Evolutionary conservation across 30 jellyfish, hydroid and myxozoan species (phyloP).

Genomic region (Turritopsis dohrnii): DNA sequence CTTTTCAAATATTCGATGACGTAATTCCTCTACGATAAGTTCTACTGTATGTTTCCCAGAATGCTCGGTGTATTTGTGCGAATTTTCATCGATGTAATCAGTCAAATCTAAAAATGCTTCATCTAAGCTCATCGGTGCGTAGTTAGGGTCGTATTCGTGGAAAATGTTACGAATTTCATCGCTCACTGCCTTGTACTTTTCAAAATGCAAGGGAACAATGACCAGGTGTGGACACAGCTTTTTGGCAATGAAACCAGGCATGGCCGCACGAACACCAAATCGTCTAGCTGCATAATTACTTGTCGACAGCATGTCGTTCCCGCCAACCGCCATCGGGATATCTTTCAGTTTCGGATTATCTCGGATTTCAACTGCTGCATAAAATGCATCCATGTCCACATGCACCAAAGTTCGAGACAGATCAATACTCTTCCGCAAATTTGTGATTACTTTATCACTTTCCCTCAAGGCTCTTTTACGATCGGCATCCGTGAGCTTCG

Average conservation of each 20-base stretch:
- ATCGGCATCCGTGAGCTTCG: constrained; percentile 40
- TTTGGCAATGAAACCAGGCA: constrained; percentile 99
- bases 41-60: constrained; percentile 29
- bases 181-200: constrained; percentile 66
- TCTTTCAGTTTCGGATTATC: constrained; percentile 67
- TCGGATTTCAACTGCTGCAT: constrained; percentile 97
- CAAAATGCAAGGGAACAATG: constrained; percentile 68
- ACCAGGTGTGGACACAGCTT: constrained; percentile 83
- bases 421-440: constrained; percentile 46
- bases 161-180: constrained; percentile 48
- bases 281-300: constrained; percentile 86
- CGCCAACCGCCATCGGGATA: constrained; percentile 99
- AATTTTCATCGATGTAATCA: constrained; percentile 36
- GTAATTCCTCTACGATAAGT: constrained; percentile 57
- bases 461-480: constrained; percentile 45
- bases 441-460: constrained; percentile 30
- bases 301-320: constrained; percentile 70
- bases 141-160: constrained; percentile 80
- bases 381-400: constrained; percentile 98
- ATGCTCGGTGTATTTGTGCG: background rate
- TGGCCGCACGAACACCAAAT: constrained; percentile 97
- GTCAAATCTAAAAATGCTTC: constrained; percentile 94
- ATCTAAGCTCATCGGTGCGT: constrained; percentile 66
- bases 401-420: constrained; percentile 69
- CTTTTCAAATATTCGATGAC: constrained; percentile 40